Base-by-base conservation (phyloP, 2,113 vertebrate genomes). In the Atractosteus spatula region DNA sequence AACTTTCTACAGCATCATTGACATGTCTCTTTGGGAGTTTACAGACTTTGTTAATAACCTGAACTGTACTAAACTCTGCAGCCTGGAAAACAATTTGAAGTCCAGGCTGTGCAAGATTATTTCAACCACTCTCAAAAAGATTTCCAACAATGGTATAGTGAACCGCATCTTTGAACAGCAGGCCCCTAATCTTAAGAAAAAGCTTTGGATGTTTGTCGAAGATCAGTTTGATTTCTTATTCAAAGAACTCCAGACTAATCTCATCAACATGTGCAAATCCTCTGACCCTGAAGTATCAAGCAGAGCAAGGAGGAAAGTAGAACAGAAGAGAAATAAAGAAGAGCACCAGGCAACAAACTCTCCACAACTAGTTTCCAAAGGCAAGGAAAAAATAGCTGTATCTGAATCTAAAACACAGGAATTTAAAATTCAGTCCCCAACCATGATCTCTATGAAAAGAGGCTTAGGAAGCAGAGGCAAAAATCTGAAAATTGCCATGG, bases 121-220 rank as follows among this genome's bases (percentile, higher is more conserved):
- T 77, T 85, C 86, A n/a, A 89, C 90, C 0, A 94, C 94, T 64
- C 92, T 97, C 71, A 88, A 83, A 71, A 95, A 95, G 86, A 77
- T 98, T 42, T 91, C 93, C 59, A 94, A 95, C 73, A 97, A 98
- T 72, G 93, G 94, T 3, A 92, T 95, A 72, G 95, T 98, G 47
- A 95, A 96, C 71, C 92, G 92, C 72, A 95, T 99, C 65, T 98
- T 99, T 91, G 91, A 97, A 62, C 95, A 96, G 63, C 94, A 94
- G 54, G 88, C 95, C 0, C 88, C 88, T 44, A 94, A 97, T 81
- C 91, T 97, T 83, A 99, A 99, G 82, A 94, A 94, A 57, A 96
- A 96, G 77, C 69, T 98, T 66, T 99, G 97, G 97, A 94, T 94
- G 69, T 97, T 97, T 89, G 95, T 98, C 6, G 94, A 98, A 69